Base-by-base conservation (phyloP, 2,888 invertebrate species). In the Cephus sareptanus region DNA sequence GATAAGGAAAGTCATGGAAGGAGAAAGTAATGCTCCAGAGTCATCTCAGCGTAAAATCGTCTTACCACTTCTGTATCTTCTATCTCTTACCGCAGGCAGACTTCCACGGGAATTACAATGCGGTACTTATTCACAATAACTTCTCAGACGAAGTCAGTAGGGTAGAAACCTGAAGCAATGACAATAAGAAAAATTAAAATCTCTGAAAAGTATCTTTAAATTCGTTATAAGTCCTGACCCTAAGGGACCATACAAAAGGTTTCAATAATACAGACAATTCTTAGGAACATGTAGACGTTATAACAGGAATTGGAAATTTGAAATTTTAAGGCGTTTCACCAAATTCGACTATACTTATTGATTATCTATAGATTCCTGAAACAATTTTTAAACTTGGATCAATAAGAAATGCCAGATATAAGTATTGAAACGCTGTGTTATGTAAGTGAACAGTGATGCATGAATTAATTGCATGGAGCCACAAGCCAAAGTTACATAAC, bases 11-110 rank as follows among this genome's bases (percentile, higher is more conserved):
- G 56, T 56, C 23, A 79, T 79, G 76, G 79, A 80, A 37, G 34
- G 76, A 70, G 76, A 78, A 84, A 83, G 79, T 81, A 82, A 81
- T 86, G 84, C 82, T 83, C 83, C 83, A 81, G 85, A 86, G 85
- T 83, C 83, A 83, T 77, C 81, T 78, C 83, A 82, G 82, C 84
- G 85, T 87, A 81, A 89, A 89, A 89, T 88, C 86, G 83, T 82
- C 82, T 87, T 82, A 80, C 83, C 82, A 79, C 80, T 79, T 76
- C 80, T 69, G 74, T 78, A 37, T 80, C 80, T 81, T 85, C 79
- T 85, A 84, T 85, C 85, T 82, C 77, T 79, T 76, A 77, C 78
- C 82, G 78, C 86, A 83, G 83, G 81, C 83, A 77, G n/a, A 35
- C 74, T 77, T 74, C 31, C 77, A 74, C 69, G 77, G 15, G 69